phyloP scores from a whole-genome alignment of 2,888 invertebrate genomes.

The Andrena chrysosceles region DNA sequence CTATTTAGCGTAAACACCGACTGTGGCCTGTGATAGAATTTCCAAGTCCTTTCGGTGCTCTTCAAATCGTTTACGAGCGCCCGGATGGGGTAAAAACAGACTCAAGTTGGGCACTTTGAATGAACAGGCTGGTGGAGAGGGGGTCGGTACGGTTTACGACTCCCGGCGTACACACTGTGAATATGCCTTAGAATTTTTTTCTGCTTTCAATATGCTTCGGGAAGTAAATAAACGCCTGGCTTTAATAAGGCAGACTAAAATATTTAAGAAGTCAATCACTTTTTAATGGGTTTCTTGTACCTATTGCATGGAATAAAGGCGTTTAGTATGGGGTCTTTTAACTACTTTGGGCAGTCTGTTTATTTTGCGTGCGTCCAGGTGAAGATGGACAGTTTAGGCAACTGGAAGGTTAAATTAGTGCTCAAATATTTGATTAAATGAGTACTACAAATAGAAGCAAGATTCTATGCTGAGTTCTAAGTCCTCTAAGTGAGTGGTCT shows the following conservation, averaged over 20 bases:
- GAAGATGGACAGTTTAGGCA: neutral
- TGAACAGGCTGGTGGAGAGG: neutral
- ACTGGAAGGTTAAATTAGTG: neutral
- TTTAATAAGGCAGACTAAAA: neutral
- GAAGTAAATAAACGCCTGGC: neutral
- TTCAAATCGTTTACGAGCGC: neutral
- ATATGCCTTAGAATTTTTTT: neutral
- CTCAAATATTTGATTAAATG: constrained; percentile 1
- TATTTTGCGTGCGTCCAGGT: neutral
- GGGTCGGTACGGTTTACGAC: neutral
- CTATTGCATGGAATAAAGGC: neutral
- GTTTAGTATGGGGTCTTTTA: neutral
- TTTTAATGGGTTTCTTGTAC: no score
- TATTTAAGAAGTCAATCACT: neutral
- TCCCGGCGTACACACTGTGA: neutral
- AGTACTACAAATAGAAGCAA: neutral
- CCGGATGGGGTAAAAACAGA: neutral
- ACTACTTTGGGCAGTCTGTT: no score
- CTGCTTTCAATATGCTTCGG: neutral
- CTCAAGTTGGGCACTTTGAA: neutral
- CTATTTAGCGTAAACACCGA: neutral
- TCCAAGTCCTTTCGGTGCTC: neutral
- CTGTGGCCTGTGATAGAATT: neutral
- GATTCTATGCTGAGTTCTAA: neutral
- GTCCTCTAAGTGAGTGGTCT: neutral